Percentiles rank a stretch among this genome's conserved stretches.
Evolutionary conservation across 2,888 invertebrate genomes (phyloP).

Genomic region (Mesorhabditis sp.): DNA sequence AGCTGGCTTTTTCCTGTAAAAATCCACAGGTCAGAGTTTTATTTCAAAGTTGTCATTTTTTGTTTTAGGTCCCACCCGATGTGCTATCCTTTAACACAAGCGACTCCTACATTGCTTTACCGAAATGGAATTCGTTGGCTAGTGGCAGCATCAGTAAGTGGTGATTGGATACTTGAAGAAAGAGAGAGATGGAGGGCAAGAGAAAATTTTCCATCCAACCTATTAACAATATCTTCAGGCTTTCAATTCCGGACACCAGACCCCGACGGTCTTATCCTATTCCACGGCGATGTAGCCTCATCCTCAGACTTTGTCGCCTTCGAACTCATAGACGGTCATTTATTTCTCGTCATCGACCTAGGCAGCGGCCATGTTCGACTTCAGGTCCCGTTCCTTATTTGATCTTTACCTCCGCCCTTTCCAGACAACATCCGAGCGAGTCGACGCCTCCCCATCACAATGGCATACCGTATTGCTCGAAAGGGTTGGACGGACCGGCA

Average conservation of each 20-base stretch:
- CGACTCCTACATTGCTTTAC: conserved; percentile 34
- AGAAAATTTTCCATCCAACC: background rate
- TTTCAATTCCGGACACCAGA: conserved; percentile 84
- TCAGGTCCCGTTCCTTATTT: conserved; percentile 60
- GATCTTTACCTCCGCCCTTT: background rate
- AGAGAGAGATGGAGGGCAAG: no score
- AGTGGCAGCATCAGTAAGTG: conserved; percentile 48
- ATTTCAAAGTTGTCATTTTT: no score
- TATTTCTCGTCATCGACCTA: conserved; percentile 84
- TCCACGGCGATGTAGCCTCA: conserved; percentile 65
- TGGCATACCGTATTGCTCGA: conserved; percentile 55
- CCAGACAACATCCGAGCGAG: conserved; percentile 15
- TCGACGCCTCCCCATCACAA: conserved; percentile 10
- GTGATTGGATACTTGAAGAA: background rate
- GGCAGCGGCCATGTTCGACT: conserved; percentile 85
- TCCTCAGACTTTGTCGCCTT: conserved; percentile 87
- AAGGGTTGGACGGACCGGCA: conserved; percentile 48
- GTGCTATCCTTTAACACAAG: conserved; percentile 48
- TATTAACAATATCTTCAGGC: conserved; percentile 25
- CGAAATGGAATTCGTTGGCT: conserved; percentile 51
- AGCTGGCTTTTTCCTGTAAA: conserved; percentile 51
- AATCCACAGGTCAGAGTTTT: conserved; percentile 20
- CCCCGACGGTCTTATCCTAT: conserved; percentile 85
- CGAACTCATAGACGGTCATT: conserved; percentile 86
- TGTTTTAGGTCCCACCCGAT: conserved; percentile 33